Percentiles rank a stretch among this genome's conserved stretches.
Evolutionary conservation across 2,113 vertebrate species (phyloP).

Genomic region (Crotophaga sulcirostris): DNA sequence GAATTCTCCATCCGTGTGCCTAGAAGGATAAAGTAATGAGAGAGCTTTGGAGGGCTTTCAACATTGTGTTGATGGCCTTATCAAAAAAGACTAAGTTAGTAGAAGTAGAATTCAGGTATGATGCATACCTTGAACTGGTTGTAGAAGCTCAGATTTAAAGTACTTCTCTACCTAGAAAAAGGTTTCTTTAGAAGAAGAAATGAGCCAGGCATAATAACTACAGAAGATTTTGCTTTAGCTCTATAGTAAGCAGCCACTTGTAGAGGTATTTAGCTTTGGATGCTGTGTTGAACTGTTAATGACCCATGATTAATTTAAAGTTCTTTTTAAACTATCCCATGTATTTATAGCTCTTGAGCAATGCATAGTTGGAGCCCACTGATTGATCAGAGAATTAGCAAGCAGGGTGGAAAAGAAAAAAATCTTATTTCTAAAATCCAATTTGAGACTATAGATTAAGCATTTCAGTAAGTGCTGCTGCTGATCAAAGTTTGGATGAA

Average conservation of each 20-base stretch:
- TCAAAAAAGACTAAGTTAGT: background rate
- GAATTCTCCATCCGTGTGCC: background rate
- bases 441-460: background rate
- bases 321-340: background rate
- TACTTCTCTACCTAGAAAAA: background rate
- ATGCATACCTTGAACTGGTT: background rate
- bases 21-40: background rate
- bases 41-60: background rate
- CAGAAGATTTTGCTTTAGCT: background rate
- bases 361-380: background rate
- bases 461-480: background rate
- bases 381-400: background rate
- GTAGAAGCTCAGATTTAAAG: background rate
- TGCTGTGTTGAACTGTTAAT: background rate
- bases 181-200: background rate
- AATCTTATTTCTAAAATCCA: background rate
- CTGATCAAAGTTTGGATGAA: background rate
- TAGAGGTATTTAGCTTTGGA: background rate
- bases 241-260: background rate
- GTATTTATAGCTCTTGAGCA: background rate
- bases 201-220: background rate
- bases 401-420: background rate
- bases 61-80: background rate
- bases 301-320: background rate
- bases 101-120: background rate